Evolutionary conservation across 2,888 invertebrate genomes (phyloP).

Genomic region (Apamea monoglypha): DNA sequence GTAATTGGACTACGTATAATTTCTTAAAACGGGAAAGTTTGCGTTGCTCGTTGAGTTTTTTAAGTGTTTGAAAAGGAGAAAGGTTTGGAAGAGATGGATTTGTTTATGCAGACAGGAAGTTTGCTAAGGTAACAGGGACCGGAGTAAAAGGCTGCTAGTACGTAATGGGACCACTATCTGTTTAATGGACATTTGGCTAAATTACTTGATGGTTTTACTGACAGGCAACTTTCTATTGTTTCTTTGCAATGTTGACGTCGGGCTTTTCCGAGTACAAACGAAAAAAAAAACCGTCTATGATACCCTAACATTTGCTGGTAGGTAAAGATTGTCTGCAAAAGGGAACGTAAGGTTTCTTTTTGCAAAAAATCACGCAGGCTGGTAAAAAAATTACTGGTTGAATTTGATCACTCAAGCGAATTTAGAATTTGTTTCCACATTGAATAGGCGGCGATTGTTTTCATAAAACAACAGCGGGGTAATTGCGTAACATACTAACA

Average conservation of each 20-base stretch:
- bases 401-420: too few relatives aligned
- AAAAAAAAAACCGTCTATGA: not conserved
- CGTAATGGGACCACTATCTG: constrained; percentile 12
- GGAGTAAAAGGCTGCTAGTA: constrained; percentile 22
- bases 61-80: constrained; percentile 55
- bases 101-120: constrained; percentile 58
- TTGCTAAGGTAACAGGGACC: constrained; percentile 33
- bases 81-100: constrained; percentile 46
- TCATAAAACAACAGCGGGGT: too few relatives aligned
- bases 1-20: constrained; percentile 63
- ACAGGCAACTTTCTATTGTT: not conserved
- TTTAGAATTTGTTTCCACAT: too few relatives aligned
- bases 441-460: too few relatives aligned
- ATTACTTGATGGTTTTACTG: constrained; percentile 9
- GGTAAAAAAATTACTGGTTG: too few relatives aligned
- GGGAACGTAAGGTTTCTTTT: too few relatives aligned
- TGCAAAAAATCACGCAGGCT: too few relatives aligned
- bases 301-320: not conserved
- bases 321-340: too few relatives aligned
- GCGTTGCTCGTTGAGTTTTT: constrained; percentile 50
- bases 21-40: constrained; percentile 55
- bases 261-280: not conserved
- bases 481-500: too few relatives aligned
- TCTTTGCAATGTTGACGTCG: not conserved
- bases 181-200: constrained; percentile 9